Conservation (phyloP, 2,888 invertebrate species). For the Eristalis pertinax region DNA sequence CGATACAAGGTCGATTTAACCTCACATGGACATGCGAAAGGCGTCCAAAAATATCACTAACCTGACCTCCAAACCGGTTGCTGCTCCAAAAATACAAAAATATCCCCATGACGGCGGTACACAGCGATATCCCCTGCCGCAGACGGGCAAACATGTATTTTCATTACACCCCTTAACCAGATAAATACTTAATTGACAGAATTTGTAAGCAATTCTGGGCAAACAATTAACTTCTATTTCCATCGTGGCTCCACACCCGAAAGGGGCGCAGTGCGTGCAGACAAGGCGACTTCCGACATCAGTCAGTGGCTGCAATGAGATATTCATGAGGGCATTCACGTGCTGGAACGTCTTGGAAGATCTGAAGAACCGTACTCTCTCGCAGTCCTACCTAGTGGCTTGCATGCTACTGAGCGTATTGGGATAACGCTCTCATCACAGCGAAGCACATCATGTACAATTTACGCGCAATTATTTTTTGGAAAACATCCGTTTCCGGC, state of each 20-base stretch:
- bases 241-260: neutral
- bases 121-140: neutral
- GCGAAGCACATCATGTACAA: no score
- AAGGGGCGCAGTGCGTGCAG: neutral
- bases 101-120: no score
- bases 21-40: neutral
- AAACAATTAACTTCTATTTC: constrained; percentile 11
- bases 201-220: constrained; percentile 3
- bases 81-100: no score
- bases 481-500: no score
- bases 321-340: constrained; percentile 7
- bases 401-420: neutral
- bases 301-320: neutral
- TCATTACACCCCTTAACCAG: neutral
- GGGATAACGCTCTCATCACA: neutral
- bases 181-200: constrained; percentile 16
- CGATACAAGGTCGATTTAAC: neutral
- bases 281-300: neutral
- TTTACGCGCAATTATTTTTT: no score
- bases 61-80: neutral
- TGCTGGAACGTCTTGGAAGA: neutral
- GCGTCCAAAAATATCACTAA: neutral
- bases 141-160: neutral
- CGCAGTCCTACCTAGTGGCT: neutral
- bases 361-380: neutral